Base-by-base conservation (phyloP, 2,797 vertebrate genomes). In the Clarias pachynema region DNA sequence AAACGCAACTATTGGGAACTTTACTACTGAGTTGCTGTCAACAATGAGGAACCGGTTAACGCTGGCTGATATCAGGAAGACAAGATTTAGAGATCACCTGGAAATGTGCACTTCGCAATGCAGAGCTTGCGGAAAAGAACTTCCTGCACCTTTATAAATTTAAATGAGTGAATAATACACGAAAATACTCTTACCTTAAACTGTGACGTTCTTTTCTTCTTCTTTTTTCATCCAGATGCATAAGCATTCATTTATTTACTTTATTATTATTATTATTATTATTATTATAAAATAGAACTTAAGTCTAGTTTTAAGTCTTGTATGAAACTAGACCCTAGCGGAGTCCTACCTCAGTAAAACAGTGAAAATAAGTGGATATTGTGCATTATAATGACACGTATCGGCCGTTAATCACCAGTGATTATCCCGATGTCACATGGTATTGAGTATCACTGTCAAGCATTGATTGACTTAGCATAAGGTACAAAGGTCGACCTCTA, bases 361-460 rank as follows among this genome's bases (percentile, higher is more conserved):
- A 5, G 16, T 20, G 4, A 6, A 62, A 22, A 80, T 31, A 16
- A 53, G 10, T 24, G 40, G 65, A 79, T 79, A 18, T 22, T 53
- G 68, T 73, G 26, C 29, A 3, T 79, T 40, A 22, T 59, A 72
- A 57, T 84, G 24, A 6, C 16, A 20, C 22, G 4, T 59, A 5
- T 37, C 4, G 57, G 3, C 37, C 44, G 2, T 60, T 80, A 69
- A 84, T 87, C 78, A 84, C 1, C 4, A 26, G 26, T 14, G 53
- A 62, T 84, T 53, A 37, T 14, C 18, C 15, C 44, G 59, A 79
- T 22, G 60, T 86, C 87, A 88, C 84, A 81, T 84, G 86, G 60
- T 87, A 74, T 80, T 87, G 82, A 87, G 69, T 87, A 59, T 78
- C 82, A 84, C 74, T 85, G 83, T 85, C 18, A 31, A 66, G 37